Evolutionary conservation across 1,140 invertebrate genomes (phyloP), one percentile per base, ranked within the genome.

Genomic region (Thrips palmi): DNA sequence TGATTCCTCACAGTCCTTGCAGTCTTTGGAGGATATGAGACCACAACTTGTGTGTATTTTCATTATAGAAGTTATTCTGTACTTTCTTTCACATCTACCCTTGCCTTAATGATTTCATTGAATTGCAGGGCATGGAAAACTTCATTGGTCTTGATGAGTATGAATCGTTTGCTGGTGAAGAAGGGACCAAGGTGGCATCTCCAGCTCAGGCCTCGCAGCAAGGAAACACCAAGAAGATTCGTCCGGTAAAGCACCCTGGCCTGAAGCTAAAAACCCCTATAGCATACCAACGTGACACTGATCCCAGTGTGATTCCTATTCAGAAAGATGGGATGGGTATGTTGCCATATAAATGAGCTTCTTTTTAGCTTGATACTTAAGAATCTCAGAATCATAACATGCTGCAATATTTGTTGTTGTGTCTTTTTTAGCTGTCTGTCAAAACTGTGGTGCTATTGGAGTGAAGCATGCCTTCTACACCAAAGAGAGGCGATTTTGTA

Each of bases 381-480:
- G n/a, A n/a, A n/a, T n/a, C n/a, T n/a, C n/a, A n/a, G n/a, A n/a
- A n/a, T n/a, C n/a, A n/a, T n/a, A n/a, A n/a, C n/a, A n/a, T n/a
- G n/a, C n/a, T n/a, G n/a, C n/a, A n/a, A n/a, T n/a, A n/a, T n/a
- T n/a, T n/a, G n/a, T n/a, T n/a, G n/a, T n/a, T n/a, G n/a, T n/a
- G n/a, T 46, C 49, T 57, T 47, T 55, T 62, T 11, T 45, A 84
- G 81, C 80, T 49, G 78, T 85, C 22, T 88, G 83, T 67, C 78
- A 84, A 58, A 79, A 81, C 56, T 89, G 84, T 59, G 83, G 83
- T 34, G 76, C 79, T 21, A 81, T 86, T 46, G 84, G 84, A 42
- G 82, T 87, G 4, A 86, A 85, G 55, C 79, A 85, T 58, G 78
- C 82, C 2, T 88, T 88, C 58, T 87, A 88, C 50, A 85, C 81